Base-by-base conservation (phyloP, 2,797 vertebrate genomes). In the Anisognathus igniventris region DNA sequence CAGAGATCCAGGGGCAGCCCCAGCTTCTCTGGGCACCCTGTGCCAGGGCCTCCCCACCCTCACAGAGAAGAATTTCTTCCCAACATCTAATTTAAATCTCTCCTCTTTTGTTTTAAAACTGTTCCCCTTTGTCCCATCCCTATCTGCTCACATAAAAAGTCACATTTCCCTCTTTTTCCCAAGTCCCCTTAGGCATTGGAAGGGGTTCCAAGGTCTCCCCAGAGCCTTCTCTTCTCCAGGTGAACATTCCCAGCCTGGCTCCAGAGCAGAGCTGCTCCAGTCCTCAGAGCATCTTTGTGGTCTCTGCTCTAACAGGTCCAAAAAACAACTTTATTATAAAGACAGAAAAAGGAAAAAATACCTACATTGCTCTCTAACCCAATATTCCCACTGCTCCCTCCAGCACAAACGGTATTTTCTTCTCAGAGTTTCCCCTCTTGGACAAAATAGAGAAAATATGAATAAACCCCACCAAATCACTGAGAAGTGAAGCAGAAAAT, bases 121-220 rank as follows among this genome's bases (percentile, higher is more conserved):
- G 5, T 21, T 35, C 10, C 13, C 2, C 25, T 57, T 45, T 31
- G 24, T 57, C 18, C 44, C 31, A 71, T 14, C 44, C 15, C 33
- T 51, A 23, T 20, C 18, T 40, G 21, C 10, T 22, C 28, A 27
- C 0, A 0, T 8, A 45, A 44, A 57, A 70, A 51, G 20, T 30
- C 10, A 15, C 28, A 19, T 2, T 2, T 64, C 45, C 7, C 21
- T 57, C 3, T 40, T 70, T 31, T 51, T 23, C 9, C 24, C 27
- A 50, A 57, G 21, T 15, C 8, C 9, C 8, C 2, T 64, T 8
- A 39, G 9, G 51, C 33, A 0, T 19, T 40, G 39, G 7, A 58
- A 77, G 33, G 39, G 45, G 30, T 18, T 72, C 73, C 19, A 3
- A 53, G 30, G 1, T 77, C 4, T 53, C 25, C 5, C 30, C 1